These are phyloP conservation scores for Anguilla megastoma DNA, from an alignment of 2,797 vertebrate species.

Conservation along the genomic window DNA sequence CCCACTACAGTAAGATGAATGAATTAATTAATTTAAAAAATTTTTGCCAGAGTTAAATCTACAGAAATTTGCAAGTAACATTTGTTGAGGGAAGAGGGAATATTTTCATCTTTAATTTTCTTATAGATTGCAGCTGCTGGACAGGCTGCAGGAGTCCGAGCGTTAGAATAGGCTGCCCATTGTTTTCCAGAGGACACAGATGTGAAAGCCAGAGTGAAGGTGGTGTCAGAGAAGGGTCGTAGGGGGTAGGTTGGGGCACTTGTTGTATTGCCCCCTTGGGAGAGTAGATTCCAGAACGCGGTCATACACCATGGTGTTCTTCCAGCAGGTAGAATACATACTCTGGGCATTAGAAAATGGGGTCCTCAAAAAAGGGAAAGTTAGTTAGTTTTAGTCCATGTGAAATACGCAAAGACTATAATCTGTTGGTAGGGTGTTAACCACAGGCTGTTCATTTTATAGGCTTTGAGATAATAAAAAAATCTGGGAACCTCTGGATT, in stretches of 20 bases:
- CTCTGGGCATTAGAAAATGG: background rate
- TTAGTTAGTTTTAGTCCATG: background rate
- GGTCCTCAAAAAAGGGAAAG: background rate
- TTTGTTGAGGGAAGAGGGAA: constrained; percentile 53
- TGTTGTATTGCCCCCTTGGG: background rate
- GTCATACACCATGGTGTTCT: too few species aligned
- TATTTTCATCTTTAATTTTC: constrained; percentile 42
- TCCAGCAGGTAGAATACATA: background rate
- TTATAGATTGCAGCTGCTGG: constrained; percentile 57
- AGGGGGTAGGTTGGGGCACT: background rate
- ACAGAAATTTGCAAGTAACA: constrained; percentile 34
- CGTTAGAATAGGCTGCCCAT: constrained; percentile 52
- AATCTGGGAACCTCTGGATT: background rate
- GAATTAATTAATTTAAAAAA: background rate
- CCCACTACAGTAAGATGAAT: background rate
- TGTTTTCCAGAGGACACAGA: constrained; percentile 57
- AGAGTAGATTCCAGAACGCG: constrained; percentile 9
- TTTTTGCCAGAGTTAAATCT: constrained; percentile 39
- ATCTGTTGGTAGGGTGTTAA: background rate
- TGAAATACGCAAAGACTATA: background rate
- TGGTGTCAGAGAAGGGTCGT: constrained; percentile 27
- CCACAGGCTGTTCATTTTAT: background rate
- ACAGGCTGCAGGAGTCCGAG: constrained; percentile 57
- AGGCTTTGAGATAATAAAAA: background rate
- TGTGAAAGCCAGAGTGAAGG: constrained; percentile 57